phyloP scores from a whole-genome alignment of 2,113 vertebrate species.

The Lontra canadensis region DNA sequence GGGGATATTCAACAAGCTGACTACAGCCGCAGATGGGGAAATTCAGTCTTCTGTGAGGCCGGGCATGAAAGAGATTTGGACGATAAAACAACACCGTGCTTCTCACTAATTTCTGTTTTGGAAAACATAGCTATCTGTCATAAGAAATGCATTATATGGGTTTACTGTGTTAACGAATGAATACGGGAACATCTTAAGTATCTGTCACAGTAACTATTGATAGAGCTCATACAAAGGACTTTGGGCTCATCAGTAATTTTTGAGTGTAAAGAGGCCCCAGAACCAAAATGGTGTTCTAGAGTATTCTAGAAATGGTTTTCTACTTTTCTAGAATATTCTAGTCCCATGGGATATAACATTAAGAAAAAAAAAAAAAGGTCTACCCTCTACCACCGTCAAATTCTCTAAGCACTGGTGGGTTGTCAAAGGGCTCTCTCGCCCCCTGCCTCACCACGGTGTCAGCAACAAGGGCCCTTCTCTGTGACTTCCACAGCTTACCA shows the following conservation, averaged over 20 bases:
- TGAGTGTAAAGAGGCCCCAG: background rate
- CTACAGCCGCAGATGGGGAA: background rate
- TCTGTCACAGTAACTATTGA: background rate
- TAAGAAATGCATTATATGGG: background rate
- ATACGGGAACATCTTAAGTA: background rate
- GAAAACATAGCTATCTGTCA: background rate
- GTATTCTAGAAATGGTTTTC: background rate
- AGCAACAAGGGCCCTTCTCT: background rate
- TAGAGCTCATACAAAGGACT: background rate
- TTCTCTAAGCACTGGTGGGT: background rate
- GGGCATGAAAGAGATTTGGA: background rate
- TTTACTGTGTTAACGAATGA: background rate
- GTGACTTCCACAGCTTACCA: background rate
- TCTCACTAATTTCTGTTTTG: background rate
- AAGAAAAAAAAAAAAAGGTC: background rate
- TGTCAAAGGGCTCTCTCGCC: background rate
- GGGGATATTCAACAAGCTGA: background rate
- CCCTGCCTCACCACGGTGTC: background rate
- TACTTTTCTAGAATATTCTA: background rate
- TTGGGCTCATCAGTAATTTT: background rate
- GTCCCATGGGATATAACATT: background rate
- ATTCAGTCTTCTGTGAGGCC: background rate
- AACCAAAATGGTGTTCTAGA: background rate
- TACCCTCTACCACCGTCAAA: background rate
- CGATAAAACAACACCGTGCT: background rate